These are phyloP conservation scores for Nemurella pictetii DNA, from an alignment of 2,888 invertebrate genomes.

Conservation along the genomic window DNA sequence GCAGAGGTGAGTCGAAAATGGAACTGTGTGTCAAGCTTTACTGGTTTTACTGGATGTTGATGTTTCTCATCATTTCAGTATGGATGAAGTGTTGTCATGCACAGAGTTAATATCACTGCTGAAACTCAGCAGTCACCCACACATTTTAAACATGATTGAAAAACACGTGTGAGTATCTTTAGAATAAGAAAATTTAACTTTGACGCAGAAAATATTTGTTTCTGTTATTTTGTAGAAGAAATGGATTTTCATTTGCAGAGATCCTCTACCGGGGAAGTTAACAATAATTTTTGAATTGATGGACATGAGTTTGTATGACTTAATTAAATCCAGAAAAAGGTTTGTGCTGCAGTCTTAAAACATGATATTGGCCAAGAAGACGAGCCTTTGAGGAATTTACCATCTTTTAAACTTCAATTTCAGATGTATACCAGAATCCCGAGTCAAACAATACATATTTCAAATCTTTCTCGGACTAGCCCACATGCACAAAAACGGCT, in stretches of 20 bases:
- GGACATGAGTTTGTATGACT: conserved; percentile 71
- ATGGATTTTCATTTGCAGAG: conserved; percentile 52
- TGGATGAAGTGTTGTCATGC: conserved; percentile 55
- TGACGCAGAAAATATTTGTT: conserved; percentile 34
- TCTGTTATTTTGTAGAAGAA: not conserved
- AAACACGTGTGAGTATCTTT: conserved; percentile 61
- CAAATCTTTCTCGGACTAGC: conserved; percentile 64
- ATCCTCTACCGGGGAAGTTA: conserved; percentile 60
- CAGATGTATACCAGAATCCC: conserved; percentile 57
- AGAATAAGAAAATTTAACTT: conserved; percentile 15
- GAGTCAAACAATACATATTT: conserved; percentile 61
- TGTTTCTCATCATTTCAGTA: conserved; percentile 48
- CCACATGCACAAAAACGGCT: conserved; percentile 63
- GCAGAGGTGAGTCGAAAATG: conserved; percentile 54
- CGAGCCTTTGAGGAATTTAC: conserved; percentile 46
- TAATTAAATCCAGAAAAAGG: conserved; percentile 59
- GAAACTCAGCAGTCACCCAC: conserved; percentile 62
- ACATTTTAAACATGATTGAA: conserved; percentile 65
- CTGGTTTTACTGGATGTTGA: conserved; percentile 33
- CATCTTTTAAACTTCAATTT: conserved; percentile 40
- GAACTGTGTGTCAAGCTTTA: not conserved
- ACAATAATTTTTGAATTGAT: conserved; percentile 68
- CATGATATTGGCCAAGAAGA: conserved; percentile 27
- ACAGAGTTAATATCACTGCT: conserved; percentile 65
- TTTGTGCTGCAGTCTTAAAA: conserved; percentile 42